These are phyloP conservation scores for Porites lobata DNA, from an alignment of 92 coral and sea anemone genomes.

Conservation along the genomic window DNA sequence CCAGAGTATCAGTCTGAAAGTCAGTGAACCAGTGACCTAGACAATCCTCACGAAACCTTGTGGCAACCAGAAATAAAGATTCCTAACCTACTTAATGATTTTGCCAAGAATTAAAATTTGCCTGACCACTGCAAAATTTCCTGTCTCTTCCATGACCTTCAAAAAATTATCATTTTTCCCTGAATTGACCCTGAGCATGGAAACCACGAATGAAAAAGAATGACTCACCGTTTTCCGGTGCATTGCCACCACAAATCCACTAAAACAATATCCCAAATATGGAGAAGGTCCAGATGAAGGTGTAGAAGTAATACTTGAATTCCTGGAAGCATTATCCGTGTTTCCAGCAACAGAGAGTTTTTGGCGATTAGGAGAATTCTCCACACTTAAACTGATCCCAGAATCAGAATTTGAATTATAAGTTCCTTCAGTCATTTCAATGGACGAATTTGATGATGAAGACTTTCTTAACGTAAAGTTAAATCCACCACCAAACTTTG, in stretches of 20 bases:
- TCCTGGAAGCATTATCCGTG: constrained; percentile 57
- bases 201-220: neutral
- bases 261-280: constrained; percentile 74
- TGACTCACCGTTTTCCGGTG: constrained; percentile 93
- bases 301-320: constrained; percentile 75
- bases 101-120: too few relatives aligned
- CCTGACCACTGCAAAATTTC: too few relatives aligned
- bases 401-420: constrained; percentile 81
- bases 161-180: neutral
- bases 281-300: constrained; percentile 78
- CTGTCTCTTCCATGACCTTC: too few relatives aligned
- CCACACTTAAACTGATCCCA: constrained; percentile 78
- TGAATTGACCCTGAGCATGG: neutral
- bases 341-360: constrained; percentile 62
- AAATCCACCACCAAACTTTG: constrained; percentile 70
- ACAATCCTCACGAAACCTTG: too few relatives aligned
- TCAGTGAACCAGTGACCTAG: too few relatives aligned
- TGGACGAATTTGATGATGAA: constrained; percentile 85
- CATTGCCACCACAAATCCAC: constrained; percentile 92
- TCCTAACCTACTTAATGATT: too few relatives aligned
- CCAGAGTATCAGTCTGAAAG: too few relatives aligned
- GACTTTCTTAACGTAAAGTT: constrained; percentile 67
- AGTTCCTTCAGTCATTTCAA: constrained; percentile 73
- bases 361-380: constrained; percentile 60
- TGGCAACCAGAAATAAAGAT: too few relatives aligned